Percentiles rank a stretch among this genome's conserved stretches.
These are phyloP conservation scores for Octomys mimax DNA, from an alignment of 2,797 vertebrate genomes.

Conservation along the genomic window DNA sequence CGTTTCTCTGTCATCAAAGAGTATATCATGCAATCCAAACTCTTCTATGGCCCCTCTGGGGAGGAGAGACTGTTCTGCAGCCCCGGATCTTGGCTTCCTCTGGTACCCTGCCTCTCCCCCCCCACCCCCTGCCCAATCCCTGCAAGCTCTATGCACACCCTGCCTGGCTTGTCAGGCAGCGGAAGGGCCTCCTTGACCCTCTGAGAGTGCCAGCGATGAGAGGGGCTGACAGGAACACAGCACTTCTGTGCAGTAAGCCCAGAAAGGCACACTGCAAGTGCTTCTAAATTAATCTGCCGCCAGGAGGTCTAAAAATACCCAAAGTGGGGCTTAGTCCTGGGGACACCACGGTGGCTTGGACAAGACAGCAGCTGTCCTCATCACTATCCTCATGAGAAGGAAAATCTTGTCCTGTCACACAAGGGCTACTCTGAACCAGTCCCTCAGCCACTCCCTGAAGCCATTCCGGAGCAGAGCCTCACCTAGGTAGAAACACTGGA, in stretches of 20 bases:
- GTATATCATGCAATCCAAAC: accelerated
- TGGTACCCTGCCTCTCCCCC: not conserved
- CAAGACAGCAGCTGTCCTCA: constrained; percentile 27
- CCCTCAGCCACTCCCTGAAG: not conserved
- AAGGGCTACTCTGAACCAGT: not conserved
- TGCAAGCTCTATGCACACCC: constrained; percentile 18
- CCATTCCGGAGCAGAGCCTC: not conserved
- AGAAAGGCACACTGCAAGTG: constrained; percentile 12
- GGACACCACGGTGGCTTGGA: not conserved
- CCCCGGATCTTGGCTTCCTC: not conserved
- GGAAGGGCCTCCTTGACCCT: not conserved
- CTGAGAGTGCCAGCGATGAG: not conserved
- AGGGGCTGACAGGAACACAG: constrained; percentile 6
- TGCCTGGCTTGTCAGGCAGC: constrained; percentile 49
- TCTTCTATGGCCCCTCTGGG: not conserved
- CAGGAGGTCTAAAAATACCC: constrained; percentile 29
- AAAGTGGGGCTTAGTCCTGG: not conserved
- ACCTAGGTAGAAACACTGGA: not conserved
- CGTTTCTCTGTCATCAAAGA: not conserved
- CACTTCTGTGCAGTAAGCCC: not conserved
- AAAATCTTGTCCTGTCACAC: not conserved
- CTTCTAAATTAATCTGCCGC: constrained; percentile 68
- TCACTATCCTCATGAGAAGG: not conserved
- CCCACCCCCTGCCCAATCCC: not conserved
- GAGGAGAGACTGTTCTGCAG: not conserved